Evolutionary conservation across 2,113 vertebrate species (phyloP).

Genomic region (Dromiciops gliroides): DNA sequence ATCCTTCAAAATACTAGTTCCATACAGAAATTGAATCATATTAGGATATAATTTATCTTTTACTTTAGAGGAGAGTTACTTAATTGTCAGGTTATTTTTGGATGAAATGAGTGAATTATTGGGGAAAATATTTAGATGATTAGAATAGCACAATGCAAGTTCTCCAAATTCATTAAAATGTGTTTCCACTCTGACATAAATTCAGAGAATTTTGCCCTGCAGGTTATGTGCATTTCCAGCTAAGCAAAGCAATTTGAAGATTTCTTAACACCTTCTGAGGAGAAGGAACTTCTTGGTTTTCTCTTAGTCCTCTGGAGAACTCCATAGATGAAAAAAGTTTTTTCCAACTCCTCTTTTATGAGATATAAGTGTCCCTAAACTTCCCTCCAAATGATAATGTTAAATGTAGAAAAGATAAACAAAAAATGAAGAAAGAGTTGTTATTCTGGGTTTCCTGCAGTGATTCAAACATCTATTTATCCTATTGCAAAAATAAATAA

Average conservation of each 20-base stretch:
- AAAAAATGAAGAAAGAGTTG: neutral
- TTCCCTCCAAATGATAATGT: neutral
- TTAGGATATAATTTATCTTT: neutral
- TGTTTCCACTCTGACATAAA: neutral
- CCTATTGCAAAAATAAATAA: neutral
- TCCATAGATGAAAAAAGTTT: neutral
- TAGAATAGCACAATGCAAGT: neutral
- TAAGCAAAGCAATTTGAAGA: neutral
- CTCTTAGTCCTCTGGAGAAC: neutral
- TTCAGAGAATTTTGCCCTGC: neutral
- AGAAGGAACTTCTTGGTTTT: neutral
- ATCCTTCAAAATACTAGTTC: conserved; percentile 26
- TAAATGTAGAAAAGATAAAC: neutral
- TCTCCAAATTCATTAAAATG: conserved; percentile 23
- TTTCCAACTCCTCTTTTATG: neutral
- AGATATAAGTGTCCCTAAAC: neutral
- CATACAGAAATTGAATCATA: neutral
- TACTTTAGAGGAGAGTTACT: neutral
- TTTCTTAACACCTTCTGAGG: neutral
- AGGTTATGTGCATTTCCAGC: conserved; percentile 3
- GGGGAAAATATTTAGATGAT: neutral
- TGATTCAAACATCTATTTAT: neutral
- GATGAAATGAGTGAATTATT: neutral
- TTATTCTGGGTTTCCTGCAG: neutral
- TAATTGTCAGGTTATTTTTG: neutral